Base-by-base conservation (phyloP, 1,140 invertebrate genomes). In the Drosophila tropicalis region DNA sequence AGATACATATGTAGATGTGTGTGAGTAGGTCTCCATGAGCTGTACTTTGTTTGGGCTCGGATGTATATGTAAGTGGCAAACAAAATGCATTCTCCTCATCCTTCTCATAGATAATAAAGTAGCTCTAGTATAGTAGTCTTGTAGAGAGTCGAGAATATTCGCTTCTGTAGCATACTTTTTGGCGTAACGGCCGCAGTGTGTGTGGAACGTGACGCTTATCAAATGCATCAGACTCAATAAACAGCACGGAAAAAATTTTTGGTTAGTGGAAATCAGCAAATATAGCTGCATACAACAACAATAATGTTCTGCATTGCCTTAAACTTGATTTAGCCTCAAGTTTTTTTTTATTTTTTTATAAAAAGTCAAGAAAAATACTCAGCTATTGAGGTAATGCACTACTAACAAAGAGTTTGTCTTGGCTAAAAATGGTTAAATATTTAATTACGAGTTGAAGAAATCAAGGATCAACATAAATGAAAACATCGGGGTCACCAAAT, bases 121-220 rank as follows among this genome's bases (percentile, higher is more conserved):
- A 79, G 72, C 44, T 73, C 70, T 79, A 71, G 69, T 34, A 72
- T 68, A 66, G 39, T 34, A 74, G 22, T 60, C 70, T 68, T 58
- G 22, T 61, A 40, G 3, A 32, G 41, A 47, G 60, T 57, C 34
- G 81, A 67, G 55, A 60, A 65, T 56, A 75, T 75, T 79, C 66
- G 63, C 17, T 51, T 51, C 44, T 73, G 51, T 76, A 56, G 69
- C 76, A 76, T 58, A 70, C 63, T 89, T 77, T 80, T 71, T 87
- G 83, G 83, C 72, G 72, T 77, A 67, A 34, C 40, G 17, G 44
- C 44, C 44, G 19, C 44, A 51, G 44, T 51, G 17, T 51, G 17
- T 29, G 1, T 51, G 17, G 76, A 75, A 87, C 84, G 84, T 87
- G 84, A 67, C 85, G 83, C 84, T 87, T 89, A 84, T 89, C 80